Evolutionary conservation across 37 sponge, comb jelly and placozoan species (phyloP), one percentile per base, ranked within the genome.

Genomic region (Crambe crambe): DNA sequence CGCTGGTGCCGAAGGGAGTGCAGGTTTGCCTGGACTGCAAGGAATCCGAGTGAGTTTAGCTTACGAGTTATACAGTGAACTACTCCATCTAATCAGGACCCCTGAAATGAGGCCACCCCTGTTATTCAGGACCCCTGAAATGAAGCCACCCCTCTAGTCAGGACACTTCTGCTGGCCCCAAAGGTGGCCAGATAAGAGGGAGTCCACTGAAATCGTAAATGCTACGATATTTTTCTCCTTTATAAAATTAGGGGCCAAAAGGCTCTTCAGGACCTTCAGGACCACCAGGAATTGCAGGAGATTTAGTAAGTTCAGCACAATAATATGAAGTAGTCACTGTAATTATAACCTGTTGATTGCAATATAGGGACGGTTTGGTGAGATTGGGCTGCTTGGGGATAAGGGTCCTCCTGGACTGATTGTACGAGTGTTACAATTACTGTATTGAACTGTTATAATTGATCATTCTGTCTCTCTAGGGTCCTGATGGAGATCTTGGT

Each of bases 261-360:
- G 93, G 93, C 32, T 37, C 66, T 15, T 54, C 5, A 25, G 93
- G 93, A 42, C 35, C 43, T 32, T 2, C 37, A 38, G 93, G 93
- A 3, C 32, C 36, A 1, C 22, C 58, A 56, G 92, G 92, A 22
- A 34, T 42, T 18, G 42, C 54, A 12, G 93, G 89, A 85, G 89
- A 88, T 43, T 79, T 74, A 0, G 93, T 92, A 22, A 84, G 92
- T 72, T 56, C 25, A n/a, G 5, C 23, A 36, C 62, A 72, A 63
- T 41, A 18, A 54, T 20, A 25, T 30, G 59, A 58, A n/a, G n/a
- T n/a, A n/a, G n/a, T 18, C 15, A 15, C 15, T 18, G 15, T 51
- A 18, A 51, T 51, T 51, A 51, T 9, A 51, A 51, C 15, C 9
- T 18, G 54, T 51, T 51, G 54, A 60, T 47, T 6, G 25, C 2